phyloP scores from a whole-genome alignment of 2,113 vertebrate genomes.

The Barbus barbus region DNA sequence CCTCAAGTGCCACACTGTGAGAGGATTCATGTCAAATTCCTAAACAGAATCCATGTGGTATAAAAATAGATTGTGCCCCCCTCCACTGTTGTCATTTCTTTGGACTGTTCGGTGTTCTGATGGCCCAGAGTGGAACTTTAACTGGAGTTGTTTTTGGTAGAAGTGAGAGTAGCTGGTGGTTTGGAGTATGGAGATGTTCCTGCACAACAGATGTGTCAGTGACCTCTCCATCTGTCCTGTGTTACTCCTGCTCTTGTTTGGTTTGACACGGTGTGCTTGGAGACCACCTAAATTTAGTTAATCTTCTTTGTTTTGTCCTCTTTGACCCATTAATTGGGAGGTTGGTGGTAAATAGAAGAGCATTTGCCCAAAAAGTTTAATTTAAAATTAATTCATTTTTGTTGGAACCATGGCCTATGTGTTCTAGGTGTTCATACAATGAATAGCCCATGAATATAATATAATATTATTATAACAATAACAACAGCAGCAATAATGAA shows the following conservation, averaged over 20 bases:
- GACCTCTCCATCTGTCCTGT: neutral
- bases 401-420: neutral
- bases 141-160: constrained; percentile 26
- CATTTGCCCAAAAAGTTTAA: neutral
- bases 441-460: no score
- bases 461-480: no score
- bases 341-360: neutral
- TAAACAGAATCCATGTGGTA: constrained; percentile 41
- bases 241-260: constrained; percentile 19
- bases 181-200: neutral
- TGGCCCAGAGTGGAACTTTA: constrained; percentile 28
- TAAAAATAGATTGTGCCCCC: constrained; percentile 37
- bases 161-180: constrained; percentile 1
- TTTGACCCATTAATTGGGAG: neutral
- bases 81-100: no score
- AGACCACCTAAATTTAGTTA: constrained; percentile 9
- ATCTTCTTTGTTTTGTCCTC: neutral
- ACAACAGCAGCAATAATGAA: no score
- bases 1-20: neutral
- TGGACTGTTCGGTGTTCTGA: constrained; percentile 1
- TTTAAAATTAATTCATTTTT: neutral
- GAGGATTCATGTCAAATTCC: constrained; percentile 43
- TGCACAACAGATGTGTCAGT: constrained; percentile 25
- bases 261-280: constrained; percentile 18
- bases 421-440: no score